Evolutionary conservation across 2,888 invertebrate genomes (phyloP), one percentile per base, ranked within the genome.

Genomic region (Protophormia terraenovae): DNA sequence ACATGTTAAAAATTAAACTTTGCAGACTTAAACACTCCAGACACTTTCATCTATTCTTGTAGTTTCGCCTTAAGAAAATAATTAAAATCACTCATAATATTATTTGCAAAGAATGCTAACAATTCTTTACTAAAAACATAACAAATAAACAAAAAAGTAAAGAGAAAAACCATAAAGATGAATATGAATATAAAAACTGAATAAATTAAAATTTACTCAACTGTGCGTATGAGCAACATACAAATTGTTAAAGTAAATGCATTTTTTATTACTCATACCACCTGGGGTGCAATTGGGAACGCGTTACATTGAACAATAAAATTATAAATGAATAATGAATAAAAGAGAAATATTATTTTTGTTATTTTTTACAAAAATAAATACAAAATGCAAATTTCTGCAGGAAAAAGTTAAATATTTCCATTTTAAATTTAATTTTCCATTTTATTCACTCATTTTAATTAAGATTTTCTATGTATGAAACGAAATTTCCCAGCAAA

Each of bases 211-310:
- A 69, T 6, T 50, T 69, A 60, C 38, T 19, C 60, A 69, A 14
- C 19, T n/a, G 47, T 27, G 27, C 69, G 60, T 69, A 78, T 78
- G 60, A 69, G 60, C 6, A 3, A 47, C 35, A 19, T n/a, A 45
- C 27, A 47, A 12, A 32, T 29, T 58, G 32, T n/a, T 27, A 19
- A 35, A 6, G 10, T 60, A 14, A 60, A 58, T 66, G 10, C 10
- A 45, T 16, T 64, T 58, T 47, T 67, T 78, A 78, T 69, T 50
- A 24, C 58, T 38, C 58, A 78, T 69, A 69, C 69, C 60, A 78
- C 60, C 69, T 38, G 76, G 10, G n/a, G 76, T 35, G 27, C 69
- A 14, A 50, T 32, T 47, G 47, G 19, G 19, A 47, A 47, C 47
- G n/a, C 14, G n/a, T 41, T 14, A 12, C 41, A 41, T 41, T 41